These are phyloP conservation scores for Osmoderma eremita DNA, from an alignment of 2,888 invertebrate species.

Conservation along the genomic window DNA sequence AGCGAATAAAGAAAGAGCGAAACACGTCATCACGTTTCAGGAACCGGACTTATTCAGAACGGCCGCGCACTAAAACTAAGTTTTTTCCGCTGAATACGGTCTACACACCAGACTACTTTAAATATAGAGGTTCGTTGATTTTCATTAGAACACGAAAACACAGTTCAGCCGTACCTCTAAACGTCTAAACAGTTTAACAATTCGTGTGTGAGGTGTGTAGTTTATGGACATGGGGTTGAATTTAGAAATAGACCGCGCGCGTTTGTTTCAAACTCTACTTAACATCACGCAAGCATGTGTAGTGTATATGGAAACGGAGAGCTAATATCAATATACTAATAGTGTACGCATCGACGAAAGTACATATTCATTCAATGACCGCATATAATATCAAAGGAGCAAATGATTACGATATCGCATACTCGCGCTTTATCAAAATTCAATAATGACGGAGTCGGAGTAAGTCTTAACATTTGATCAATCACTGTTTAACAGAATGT, in stretches of 20 bases:
- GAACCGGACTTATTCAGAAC: constrained; percentile 15
- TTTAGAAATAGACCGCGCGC: constrained; percentile 26
- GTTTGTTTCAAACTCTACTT: not conserved
- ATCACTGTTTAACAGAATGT: no score
- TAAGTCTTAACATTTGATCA: not conserved
- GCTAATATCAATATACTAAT: constrained; percentile 2
- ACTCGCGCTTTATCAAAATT: constrained; percentile 12
- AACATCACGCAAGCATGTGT: constrained; percentile 11
- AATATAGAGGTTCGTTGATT: constrained; percentile 22
- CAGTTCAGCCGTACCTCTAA: constrained; percentile 22
- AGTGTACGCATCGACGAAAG: constrained; percentile 3
- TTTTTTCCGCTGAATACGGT: constrained; percentile 16
- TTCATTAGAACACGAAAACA: constrained; percentile 5
- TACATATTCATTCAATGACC: not conserved
- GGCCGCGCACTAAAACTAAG: constrained; percentile 28
- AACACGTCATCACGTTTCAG: constrained; percentile 3
- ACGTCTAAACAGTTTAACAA: constrained; percentile 16
- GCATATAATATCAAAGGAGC: not conserved
- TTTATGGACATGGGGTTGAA: constrained; percentile 15
- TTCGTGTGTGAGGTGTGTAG: constrained; percentile 9
- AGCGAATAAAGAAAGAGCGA: not conserved
- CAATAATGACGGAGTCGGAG: constrained; percentile 5
- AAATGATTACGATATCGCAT: constrained; percentile 6
- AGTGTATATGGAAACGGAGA: not conserved
- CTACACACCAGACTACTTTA: constrained; percentile 7